Percentiles rank a stretch among this genome's conserved stretches.
Evolutionary conservation across 2,113 vertebrate species (phyloP).

Genomic region (Pseudopodoces humilis): DNA sequence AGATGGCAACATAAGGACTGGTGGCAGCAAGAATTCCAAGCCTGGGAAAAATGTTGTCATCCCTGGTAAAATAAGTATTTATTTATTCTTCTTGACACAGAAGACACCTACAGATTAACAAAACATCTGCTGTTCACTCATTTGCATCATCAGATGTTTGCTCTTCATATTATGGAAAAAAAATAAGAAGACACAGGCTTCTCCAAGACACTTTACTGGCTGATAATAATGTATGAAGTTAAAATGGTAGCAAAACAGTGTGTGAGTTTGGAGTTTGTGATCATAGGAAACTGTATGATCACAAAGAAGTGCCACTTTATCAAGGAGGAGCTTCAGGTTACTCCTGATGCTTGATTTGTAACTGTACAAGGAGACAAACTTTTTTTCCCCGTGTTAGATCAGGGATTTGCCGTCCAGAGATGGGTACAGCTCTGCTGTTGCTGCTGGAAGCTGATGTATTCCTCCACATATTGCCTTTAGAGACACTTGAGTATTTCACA

Average conservation of each 20-base stretch:
- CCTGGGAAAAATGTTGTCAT: neutral
- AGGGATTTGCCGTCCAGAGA: neutral
- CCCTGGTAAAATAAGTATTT: neutral
- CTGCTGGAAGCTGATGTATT: neutral
- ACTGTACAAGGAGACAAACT: neutral
- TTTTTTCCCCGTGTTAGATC: neutral
- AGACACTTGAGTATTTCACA: neutral
- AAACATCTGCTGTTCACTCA: neutral
- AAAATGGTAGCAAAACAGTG: neutral
- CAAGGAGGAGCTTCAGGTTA: neutral
- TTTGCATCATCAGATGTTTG: neutral
- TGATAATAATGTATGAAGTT: neutral
- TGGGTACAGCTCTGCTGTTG: neutral
- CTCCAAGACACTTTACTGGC: neutral
- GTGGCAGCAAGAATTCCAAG: neutral
- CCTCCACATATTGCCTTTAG: neutral
- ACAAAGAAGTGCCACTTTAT: neutral
- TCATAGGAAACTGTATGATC: neutral
- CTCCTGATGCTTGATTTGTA: neutral
- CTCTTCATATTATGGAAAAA: neutral
- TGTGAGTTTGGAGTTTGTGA: neutral
- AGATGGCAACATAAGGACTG: neutral
- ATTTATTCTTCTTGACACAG: neutral
- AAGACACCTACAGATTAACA: neutral
- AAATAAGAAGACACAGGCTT: neutral